Evolutionary conservation across 2,888 invertebrate genomes (phyloP), one percentile per base, ranked within the genome.

Genomic region (Hemithea aestivaria): DNA sequence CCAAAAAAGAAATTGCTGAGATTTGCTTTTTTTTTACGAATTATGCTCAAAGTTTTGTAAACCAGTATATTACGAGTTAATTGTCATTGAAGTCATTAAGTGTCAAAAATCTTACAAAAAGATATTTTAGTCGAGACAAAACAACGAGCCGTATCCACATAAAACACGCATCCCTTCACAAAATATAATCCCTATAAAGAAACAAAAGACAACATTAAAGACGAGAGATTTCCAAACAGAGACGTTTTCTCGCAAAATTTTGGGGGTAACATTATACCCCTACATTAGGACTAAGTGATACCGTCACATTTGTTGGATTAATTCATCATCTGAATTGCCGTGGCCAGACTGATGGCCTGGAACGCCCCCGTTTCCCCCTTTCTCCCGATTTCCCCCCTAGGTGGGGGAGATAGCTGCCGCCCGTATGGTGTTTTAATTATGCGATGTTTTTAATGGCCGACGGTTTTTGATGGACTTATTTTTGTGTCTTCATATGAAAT

Each of bases 311-410:
- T 87, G 85, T 80, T 82, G 81, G 87, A 87, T 87, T 87, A 87
- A 87, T 87, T 87, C 87, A 87, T 87, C 87, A 87, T 87, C 87
- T 73, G 84, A 83, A 87, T 87, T 85, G 87, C 88, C 85, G 82
- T 81, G 87, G 84, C 87, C 84, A 85, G 82, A 82, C 83, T 85
- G 87, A 85, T 85, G 87, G 84, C 64, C 78, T 77, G 79, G 76
- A 82, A 80, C 78, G 73, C 72, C 76, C 64, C 61, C 45, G 35
- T 34, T 46, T 39, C 40, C 48, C 42, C 35, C 43, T 55, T 56
- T 55, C 7, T 7, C 23, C 26, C 20, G 8, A 10, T 22, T 55
- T 45, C 49, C 49, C 45, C 38, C 41, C 38, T 41, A 45, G 38
- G 39, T 26, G 53, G 57, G 57, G 62, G 62, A 56, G 45, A 49